Evolutionary conservation across 23 tunicate genomes (phyloP), one percentile per base, ranked within the genome.

Genomic region (Styela clava): DNA sequence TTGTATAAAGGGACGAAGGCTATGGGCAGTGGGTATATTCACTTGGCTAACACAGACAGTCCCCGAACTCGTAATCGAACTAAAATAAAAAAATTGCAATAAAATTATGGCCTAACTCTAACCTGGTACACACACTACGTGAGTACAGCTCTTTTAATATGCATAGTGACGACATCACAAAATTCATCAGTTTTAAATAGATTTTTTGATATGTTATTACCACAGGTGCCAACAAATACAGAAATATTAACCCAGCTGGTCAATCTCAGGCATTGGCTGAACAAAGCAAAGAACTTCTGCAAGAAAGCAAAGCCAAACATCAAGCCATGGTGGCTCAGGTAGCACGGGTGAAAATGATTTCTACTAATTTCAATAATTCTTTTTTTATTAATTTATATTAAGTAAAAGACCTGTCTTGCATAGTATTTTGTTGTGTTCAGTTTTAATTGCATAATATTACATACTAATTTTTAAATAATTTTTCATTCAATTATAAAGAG

Each of bases 241-340:
- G 27, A 52, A 25, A n/a, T n/a, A n/a, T 35, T 52, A 70, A 33
- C 27, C 81, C 52, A 3, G 30, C 68, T 24, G 31, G 52, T 64
- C 65, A 77, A 23, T 78, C 84, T 3, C 89, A 85, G 24, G 76
- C 74, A 21, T 78, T 85, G 22, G 90, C 89, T 9, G 86, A 81
- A 32, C 89, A 90, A 81, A 90, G 96, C 74, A 83, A 79, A 63
- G 73, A 74, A 44, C 82, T 85, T 31, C 65, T 85, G 21, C 96
- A 90, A 63, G 86, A 85, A 62, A 90, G 89, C 84, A 90, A 90
- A 74, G 96, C 96, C 28, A 90, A 90, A 36, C 96, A 90, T 76
- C 89, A 82, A 52, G 89, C 96, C 3, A 85, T 90, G 96, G 73
- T 90, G 28, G 96, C 89, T 28, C 96, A 90, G 84, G 96, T 90